A percentile compares a stretch with the other conserved stretches of the same genome.
phyloP scores from a whole-genome alignment of 2,888 invertebrate genomes.

The Epinotia bilunana region DNA sequence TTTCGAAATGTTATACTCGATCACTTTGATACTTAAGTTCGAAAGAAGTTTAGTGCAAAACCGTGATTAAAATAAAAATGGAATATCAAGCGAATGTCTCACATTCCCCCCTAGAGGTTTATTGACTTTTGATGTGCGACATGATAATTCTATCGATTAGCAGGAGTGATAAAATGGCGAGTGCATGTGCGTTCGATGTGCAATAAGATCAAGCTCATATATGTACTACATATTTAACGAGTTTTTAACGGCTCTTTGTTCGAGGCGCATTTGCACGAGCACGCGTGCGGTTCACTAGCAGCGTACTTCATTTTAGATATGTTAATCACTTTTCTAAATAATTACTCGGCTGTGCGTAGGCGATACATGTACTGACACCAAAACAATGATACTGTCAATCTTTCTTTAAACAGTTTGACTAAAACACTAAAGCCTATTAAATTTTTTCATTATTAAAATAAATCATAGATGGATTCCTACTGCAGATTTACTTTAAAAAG shows the following conservation, averaged over 20 bases:
- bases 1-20: no score
- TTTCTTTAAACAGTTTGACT: not conserved
- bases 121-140: conserved; percentile 34
- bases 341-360: conserved; percentile 33
- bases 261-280: conserved; percentile 59
- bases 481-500: no score
- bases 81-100: not conserved
- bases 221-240: conserved; percentile 61
- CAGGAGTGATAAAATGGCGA: conserved; percentile 46
- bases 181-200: conserved; percentile 54
- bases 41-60: not conserved
- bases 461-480: no score
- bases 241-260: conserved; percentile 68
- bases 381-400: conserved; percentile 37
- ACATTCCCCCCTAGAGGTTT: not conserved
- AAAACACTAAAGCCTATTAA: not conserved
- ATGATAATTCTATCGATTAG: conserved; percentile 46
- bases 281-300: conserved; percentile 55
- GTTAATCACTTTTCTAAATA: conserved; percentile 58
- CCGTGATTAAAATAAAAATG: not conserved
- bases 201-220: conserved; percentile 62
- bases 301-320: conserved; percentile 48
- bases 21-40: not conserved
- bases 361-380: conserved; percentile 14
- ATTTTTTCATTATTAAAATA: no score